These are phyloP conservation scores for Actinopyga echinites DNA, from an alignment of 53 echinoderm and acorn worm species.

Conservation along the genomic window DNA sequence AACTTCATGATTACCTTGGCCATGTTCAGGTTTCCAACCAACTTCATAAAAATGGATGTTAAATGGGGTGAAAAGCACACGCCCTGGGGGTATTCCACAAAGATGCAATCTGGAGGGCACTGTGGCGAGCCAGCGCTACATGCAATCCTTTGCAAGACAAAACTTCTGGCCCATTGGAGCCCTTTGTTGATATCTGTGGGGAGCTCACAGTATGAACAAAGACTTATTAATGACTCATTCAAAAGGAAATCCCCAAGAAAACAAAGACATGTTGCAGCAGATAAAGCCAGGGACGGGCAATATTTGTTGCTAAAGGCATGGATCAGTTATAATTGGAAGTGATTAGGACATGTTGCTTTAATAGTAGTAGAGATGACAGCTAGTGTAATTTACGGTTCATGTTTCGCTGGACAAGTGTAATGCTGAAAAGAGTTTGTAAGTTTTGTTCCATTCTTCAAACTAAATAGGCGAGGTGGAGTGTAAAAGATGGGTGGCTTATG, in stretches of 20 bases:
- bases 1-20: too few relatives aligned
- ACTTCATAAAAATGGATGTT: background rate
- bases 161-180: background rate
- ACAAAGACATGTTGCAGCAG: slow-evolving; percentile 3
- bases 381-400: too few relatives aligned
- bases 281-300: background rate
- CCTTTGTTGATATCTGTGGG: slow-evolving; percentile 20
- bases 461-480: too few relatives aligned
- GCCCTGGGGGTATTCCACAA: slow-evolving; percentile 10
- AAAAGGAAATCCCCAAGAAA: slow-evolving; percentile 12
- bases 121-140: background rate
- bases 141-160: background rate
- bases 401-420: too few relatives aligned
- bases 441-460: too few relatives aligned
- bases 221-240: slow-evolving; percentile 12
- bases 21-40: too few relatives aligned
- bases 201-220: background rate
- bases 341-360: slow-evolving; percentile 32
- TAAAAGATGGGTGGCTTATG: too few relatives aligned
- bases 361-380: background rate
- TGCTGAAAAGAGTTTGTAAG: too few relatives aligned
- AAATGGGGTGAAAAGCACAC: slow-evolving; percentile 17
- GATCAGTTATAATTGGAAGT: slow-evolving; percentile 5
- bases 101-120: background rate
- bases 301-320: slow-evolving; percentile 15